phyloP scores from a whole-genome alignment of 2,113 vertebrate genomes.

The Ceyx cyanopectus region DNA sequence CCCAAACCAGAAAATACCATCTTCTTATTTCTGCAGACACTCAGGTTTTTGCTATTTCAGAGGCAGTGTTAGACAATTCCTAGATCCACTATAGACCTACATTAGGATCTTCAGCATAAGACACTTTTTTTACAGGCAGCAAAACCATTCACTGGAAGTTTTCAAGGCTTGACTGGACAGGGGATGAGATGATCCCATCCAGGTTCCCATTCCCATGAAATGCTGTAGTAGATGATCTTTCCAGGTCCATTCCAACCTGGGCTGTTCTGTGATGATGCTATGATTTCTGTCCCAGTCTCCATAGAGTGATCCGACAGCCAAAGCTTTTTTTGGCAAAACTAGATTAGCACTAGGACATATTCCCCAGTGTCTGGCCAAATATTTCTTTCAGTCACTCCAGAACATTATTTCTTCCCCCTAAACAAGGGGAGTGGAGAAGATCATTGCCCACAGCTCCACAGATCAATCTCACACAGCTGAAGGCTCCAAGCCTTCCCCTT shows the following conservation, averaged over 20 bases:
- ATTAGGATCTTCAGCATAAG: neutral
- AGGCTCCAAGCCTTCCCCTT: neutral
- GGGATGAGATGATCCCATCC: neutral
- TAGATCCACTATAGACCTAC: neutral
- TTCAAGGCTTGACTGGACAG: neutral
- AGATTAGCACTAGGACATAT: neutral
- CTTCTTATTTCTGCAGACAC: neutral
- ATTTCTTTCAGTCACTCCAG: neutral
- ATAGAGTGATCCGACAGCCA: neutral
- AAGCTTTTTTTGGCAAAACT: neutral
- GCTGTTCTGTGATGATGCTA: neutral
- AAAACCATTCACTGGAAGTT: neutral
- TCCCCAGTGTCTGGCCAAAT: neutral
- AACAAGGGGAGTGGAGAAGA: neutral
- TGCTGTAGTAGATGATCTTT: neutral
- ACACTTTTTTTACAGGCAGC: neutral
- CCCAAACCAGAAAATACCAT: neutral
- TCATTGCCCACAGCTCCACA: accelerated
- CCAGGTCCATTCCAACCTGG: neutral
- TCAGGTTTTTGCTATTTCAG: neutral
- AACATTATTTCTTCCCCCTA: neutral
- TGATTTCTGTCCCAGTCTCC: neutral
- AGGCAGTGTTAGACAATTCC: neutral
- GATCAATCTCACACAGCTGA: neutral
- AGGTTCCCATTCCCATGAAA: neutral